These are phyloP conservation scores for Calephelis virginiensis DNA, from an alignment of 1,140 invertebrate genomes.

Conservation along the genomic window DNA sequence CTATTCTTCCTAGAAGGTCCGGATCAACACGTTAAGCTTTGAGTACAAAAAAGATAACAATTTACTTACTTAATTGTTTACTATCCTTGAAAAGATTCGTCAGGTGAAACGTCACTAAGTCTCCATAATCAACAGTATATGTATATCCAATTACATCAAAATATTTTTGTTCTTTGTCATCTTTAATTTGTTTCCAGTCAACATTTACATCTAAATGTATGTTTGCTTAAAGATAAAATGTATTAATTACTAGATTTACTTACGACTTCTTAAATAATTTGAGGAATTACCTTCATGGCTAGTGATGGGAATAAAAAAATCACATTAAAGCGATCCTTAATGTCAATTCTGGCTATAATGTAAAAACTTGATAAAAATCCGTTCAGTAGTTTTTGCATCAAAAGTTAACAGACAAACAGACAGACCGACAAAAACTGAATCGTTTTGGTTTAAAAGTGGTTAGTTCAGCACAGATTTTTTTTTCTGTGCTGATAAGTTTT, in stretches of 20 bases:
- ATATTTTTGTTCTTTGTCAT: conserved; percentile 47
- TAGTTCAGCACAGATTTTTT: no score
- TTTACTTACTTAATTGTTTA: conserved; percentile 64
- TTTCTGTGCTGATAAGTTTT: no score
- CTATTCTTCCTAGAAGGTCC: background rate
- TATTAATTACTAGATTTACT: background rate
- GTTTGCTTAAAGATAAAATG: conserved; percentile 47
- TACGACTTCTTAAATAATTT: no score
- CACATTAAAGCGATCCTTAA: no score
- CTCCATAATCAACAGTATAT: conserved; percentile 61
- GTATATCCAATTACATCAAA: conserved; percentile 59
- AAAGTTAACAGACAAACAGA: no score
- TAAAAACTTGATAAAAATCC: no score
- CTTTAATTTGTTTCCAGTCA: conserved; percentile 60
- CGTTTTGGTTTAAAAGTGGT: no score
- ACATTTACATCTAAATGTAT: conserved; percentile 61
- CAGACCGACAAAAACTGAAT: no score
- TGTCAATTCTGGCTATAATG: no score
- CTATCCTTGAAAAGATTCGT: conserved; percentile 64
- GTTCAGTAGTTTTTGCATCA: no score
- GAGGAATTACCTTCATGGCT: no score
- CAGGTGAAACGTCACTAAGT: conserved; percentile 53
- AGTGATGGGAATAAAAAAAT: no score
- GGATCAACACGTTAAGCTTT: background rate
- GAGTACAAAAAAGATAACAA: background rate